phyloP scores from a whole-genome alignment of 2,113 vertebrate species.

The Cygnus buccinator region DNA sequence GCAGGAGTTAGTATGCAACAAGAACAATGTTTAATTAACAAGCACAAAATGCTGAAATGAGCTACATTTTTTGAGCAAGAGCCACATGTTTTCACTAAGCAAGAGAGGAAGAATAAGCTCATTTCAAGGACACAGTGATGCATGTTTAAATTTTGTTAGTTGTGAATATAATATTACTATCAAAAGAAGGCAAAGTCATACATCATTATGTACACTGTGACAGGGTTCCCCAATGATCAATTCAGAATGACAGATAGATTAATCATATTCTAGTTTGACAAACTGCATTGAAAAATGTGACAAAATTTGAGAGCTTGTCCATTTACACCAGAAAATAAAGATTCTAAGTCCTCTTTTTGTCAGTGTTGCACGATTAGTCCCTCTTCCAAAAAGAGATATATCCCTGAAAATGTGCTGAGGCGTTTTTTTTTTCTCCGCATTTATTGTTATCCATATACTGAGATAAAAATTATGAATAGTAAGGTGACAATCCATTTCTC shows the following conservation, averaged over 20 bases:
- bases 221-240: conserved; percentile 19
- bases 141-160: conserved; percentile 41
- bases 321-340: conserved; percentile 41
- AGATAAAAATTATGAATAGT: not conserved
- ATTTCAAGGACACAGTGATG: conserved; percentile 49
- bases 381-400: not conserved
- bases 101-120: not conserved
- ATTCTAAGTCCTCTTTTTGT: conserved; percentile 44
- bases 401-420: not conserved
- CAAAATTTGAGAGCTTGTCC: conserved; percentile 32
- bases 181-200: conserved; percentile 40
- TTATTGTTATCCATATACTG: not conserved
- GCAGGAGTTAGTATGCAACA: not conserved
- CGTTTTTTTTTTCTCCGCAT: not conserved
- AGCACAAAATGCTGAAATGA: not conserved
- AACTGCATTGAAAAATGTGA: conserved; percentile 48
- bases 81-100: not conserved
- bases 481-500: not conserved
- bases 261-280: conserved; percentile 51
- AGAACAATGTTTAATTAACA: not conserved
- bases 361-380: not conserved
- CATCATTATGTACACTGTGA: conserved; percentile 19
- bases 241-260: conserved; percentile 53
- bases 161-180: conserved; percentile 45
- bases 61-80: not conserved